These are phyloP conservation scores for Sciurus niger DNA, from an alignment of 2,113 vertebrate genomes.

Conservation along the genomic window DNA sequence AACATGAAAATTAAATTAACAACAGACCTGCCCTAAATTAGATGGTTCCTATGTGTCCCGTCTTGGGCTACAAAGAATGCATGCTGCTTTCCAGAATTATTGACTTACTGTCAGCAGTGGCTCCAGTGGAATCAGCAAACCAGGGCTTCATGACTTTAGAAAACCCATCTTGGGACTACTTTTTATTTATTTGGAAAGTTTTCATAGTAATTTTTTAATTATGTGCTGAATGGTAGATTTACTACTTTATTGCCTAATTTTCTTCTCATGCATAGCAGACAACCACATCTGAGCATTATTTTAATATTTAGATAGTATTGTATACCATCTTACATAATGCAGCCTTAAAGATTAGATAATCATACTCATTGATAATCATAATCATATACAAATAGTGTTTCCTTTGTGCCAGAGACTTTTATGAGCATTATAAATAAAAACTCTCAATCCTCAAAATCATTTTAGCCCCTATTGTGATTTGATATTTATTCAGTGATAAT, in stretches of 20 bases:
- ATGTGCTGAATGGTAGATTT: background rate
- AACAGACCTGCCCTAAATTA: background rate
- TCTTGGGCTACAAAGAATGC: background rate
- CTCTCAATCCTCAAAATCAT: background rate
- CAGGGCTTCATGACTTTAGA: background rate
- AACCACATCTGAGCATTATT: background rate
- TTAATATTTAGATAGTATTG: background rate
- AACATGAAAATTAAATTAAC: background rate
- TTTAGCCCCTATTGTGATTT: background rate
- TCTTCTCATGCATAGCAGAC: background rate
- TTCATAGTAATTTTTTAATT: background rate
- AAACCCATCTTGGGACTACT: background rate
- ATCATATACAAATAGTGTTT: too few species aligned
- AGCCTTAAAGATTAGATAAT: background rate
- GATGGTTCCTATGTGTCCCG: too few species aligned
- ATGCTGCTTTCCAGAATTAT: background rate
- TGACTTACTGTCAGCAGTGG: background rate
- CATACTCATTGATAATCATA: background rate
- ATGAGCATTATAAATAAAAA: conserved; percentile 13
- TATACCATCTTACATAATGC: background rate
- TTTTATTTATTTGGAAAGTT: background rate
- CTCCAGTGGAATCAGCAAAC: background rate
- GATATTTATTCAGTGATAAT: background rate
- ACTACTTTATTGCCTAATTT: background rate
- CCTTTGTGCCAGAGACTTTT: background rate